Evolutionary conservation across 2,797 vertebrate species (phyloP).

Genomic region (Sebastes ruberrimus): DNA sequence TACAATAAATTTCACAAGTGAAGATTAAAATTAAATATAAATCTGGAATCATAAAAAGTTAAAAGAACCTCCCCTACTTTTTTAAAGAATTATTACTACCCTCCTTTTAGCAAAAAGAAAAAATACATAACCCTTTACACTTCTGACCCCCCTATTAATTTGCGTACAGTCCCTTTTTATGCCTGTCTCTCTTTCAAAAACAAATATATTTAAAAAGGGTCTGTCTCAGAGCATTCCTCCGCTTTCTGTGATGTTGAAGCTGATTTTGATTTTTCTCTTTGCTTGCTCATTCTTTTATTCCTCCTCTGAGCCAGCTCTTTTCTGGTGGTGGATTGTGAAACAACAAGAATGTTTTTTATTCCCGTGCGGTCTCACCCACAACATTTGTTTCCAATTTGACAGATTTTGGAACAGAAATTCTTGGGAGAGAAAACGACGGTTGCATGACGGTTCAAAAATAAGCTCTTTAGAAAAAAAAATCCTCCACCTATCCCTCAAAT

Average conservation of each 20-base stretch:
- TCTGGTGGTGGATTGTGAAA: slow-evolving; percentile 79
- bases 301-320: slow-evolving; percentile 72
- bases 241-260: slow-evolving; percentile 67
- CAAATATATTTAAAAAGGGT: slow-evolving; percentile 39
- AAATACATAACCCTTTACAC: background rate
- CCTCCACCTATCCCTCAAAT: slow-evolving; percentile 51
- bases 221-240: slow-evolving; percentile 48
- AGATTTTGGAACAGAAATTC: slow-evolving; percentile 74
- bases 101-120: background rate
- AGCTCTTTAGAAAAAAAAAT: slow-evolving; percentile 62
- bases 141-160: slow-evolving; percentile 20
- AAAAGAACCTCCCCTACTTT: background rate
- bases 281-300: slow-evolving; percentile 71
- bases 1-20: background rate
- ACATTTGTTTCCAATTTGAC: slow-evolving; percentile 83
- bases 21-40: background rate
- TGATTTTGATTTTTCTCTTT: slow-evolving; percentile 72
- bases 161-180: slow-evolving; percentile 16
- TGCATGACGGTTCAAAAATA: slow-evolving; percentile 70
- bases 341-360: slow-evolving; percentile 80
- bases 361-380: slow-evolving; percentile 72
- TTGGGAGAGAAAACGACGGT: slow-evolving; percentile 70
- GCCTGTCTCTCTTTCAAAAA: slow-evolving; percentile 24
- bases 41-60: background rate
- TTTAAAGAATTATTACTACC: background rate